Base-by-base conservation (phyloP, 37 sponge, comb jelly and placozoan genomes). In the Ephydatia muelleri region DNA sequence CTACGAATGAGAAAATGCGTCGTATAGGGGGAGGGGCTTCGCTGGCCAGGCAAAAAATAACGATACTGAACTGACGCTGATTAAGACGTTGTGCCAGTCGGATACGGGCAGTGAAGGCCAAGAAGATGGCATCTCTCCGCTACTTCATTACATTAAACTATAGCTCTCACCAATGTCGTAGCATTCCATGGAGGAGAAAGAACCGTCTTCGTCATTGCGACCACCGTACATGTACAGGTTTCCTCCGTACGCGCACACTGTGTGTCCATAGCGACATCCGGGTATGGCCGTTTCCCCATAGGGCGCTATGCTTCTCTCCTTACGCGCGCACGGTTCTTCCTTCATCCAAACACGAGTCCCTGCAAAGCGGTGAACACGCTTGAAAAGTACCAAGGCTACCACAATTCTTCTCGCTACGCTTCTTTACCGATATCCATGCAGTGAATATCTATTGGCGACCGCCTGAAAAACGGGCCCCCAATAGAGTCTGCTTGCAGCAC, bases 151-250 rank as follows among this genome's bases (percentile, higher is more conserved):
- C 25, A 22, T 38, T n/a, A n/a, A n/a, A 65, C 68, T 29, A 22
- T 27, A 9, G 22, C 37, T 39, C 91, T 83, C 26, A 92, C 92
- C 81, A 2, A 86, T 80, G 27, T 89, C 90, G 57, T 85, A 93
- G 57, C 90, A 89, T 33, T 86, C 90, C 77, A 93, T 80, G 2
- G 31, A 67, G 12, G 65, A 36, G 29, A 93, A 86, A 0, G 87
- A 93, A 0, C 90, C 90, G 57, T 93, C 90, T 0, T 93, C 93
- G 49, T 93, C 93, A 79, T 93, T 93, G 30, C 93, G 72, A 19
- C 93, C 93, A 22, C 93, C 93, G 70, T 84, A 93, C 90, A 93
- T 93, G 87, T 87, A 93, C 25, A 93, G 22, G 48, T 78, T 89
- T 0, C 84, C 93, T 39, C 74, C 25, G 71, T 89, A 84, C 0